A percentile compares a stretch with the other conserved stretches of the same genome.
Conservation (phyloP, 2,888 invertebrate species). For the Cryptus viduatorius region DNA sequence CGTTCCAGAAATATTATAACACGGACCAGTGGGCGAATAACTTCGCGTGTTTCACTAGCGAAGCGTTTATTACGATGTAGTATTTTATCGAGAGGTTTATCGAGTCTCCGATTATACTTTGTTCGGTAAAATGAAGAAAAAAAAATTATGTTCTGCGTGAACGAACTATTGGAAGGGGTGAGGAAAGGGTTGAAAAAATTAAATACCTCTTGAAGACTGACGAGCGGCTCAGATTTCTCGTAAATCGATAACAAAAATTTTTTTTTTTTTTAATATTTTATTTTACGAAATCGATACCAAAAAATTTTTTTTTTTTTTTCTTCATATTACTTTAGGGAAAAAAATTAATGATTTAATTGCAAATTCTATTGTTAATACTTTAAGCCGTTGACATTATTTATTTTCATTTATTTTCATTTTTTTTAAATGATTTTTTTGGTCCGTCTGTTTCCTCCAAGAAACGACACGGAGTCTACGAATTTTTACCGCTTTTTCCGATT, state of each 20-base stretch:
- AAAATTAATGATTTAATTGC: too few relatives aligned
- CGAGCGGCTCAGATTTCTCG: background rate
- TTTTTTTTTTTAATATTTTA: background rate
- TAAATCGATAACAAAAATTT: background rate
- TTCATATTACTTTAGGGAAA: too few relatives aligned
- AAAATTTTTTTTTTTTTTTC: background rate
- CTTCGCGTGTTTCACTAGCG: background rate
- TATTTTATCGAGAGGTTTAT: slow-evolving; percentile 16
- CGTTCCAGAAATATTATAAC: slow-evolving; percentile 63
- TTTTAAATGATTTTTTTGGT: too few relatives aligned
- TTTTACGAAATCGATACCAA: background rate
- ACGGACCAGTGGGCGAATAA: slow-evolving; percentile 45
- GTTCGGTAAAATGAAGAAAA: slow-evolving; percentile 10
- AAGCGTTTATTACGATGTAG: background rate
- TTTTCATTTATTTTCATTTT: too few relatives aligned
- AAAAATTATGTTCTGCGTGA: background rate
- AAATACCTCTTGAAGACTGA: background rate
- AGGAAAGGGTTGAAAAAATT: slow-evolving; percentile 3
- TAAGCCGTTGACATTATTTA: too few relatives aligned
- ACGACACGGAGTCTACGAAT: too few relatives aligned
- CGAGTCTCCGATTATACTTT: slow-evolving; percentile 4
- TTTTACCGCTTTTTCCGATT: too few relatives aligned
- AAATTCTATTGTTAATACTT: too few relatives aligned
- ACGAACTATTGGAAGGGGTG: background rate
- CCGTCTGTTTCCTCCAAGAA: too few relatives aligned